A percentile compares a stretch with the other conserved stretches of the same genome.
Conservation (phyloP, 2,797 vertebrate species). For the Lacerta viridis region DNA sequence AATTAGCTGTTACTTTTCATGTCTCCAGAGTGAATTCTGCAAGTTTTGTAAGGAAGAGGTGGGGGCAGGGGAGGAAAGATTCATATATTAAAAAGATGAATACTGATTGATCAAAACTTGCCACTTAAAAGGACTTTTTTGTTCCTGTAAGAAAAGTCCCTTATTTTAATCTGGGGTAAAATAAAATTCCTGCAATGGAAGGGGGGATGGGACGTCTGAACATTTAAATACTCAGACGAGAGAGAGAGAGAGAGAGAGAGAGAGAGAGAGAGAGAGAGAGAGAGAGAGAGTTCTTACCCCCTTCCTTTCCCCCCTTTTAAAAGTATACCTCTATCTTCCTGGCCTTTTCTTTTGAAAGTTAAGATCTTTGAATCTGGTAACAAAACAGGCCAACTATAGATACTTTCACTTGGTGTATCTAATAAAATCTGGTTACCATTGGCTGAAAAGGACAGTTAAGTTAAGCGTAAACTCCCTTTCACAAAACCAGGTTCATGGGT, state of each 20-base stretch:
- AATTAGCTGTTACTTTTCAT: constrained; percentile 96
- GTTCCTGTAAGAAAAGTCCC: constrained; percentile 63
- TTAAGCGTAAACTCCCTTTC: constrained; percentile 72
- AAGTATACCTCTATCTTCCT: constrained; percentile 58
- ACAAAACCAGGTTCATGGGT: constrained; percentile 56
- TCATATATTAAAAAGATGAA: constrained; percentile 80
- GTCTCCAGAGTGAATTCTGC: constrained; percentile 85
- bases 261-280: too few relatives aligned
- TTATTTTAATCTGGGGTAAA: constrained; percentile 72
- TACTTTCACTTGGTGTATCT: constrained; percentile 69
- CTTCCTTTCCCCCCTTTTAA: constrained; percentile 15
- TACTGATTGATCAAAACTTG: constrained; percentile 75
- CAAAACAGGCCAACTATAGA: constrained; percentile 66
- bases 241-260: not conserved
- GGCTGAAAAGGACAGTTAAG: constrained; percentile 61
- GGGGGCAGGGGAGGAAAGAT: constrained; percentile 67
- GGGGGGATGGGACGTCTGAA: constrained; percentile 41
- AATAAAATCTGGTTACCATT: constrained; percentile 67
- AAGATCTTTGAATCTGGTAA: constrained; percentile 66
- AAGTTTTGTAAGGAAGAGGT: constrained; percentile 61
- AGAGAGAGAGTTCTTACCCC: too few relatives aligned
- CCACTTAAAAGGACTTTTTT: constrained; percentile 64
- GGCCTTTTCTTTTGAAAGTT: constrained; percentile 67
- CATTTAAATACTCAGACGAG: constrained; percentile 55
- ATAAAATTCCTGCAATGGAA: constrained; percentile 54